phyloP scores from a whole-genome alignment of 2,113 vertebrate species.

The Oncorhynchus gorbuscha region DNA sequence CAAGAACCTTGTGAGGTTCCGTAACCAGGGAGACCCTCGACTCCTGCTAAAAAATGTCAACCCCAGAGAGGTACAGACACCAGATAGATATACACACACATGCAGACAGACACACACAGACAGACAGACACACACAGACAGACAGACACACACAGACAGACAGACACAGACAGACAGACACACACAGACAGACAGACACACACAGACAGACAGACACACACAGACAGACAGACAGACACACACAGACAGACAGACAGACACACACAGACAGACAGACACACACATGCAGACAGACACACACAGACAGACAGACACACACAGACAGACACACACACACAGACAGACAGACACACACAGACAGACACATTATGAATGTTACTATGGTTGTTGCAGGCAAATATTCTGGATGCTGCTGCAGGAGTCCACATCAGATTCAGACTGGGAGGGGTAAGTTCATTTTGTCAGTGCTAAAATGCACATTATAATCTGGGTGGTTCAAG shows the following conservation, averaged over 20 bases:
- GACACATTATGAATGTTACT: neutral
- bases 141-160: neutral
- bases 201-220: too few species aligned
- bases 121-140: constrained; percentile 51
- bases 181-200: too few species aligned
- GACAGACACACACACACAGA: neutral
- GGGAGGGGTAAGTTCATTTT: constrained; percentile 61
- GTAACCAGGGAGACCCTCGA: constrained; percentile 61
- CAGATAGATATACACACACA: neutral
- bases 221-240: too few species aligned
- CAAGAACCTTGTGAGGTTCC: constrained; percentile 61
- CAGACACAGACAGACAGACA: too few species aligned
- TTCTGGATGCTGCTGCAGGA: constrained; percentile 75
- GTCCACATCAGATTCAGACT: constrained; percentile 75
- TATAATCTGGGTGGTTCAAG: too few species aligned
- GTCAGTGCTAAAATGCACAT: too few species aligned
- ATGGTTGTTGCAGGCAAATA: constrained; percentile 61
- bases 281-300: neutral
- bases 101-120: constrained; percentile 45
- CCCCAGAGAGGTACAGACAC: constrained; percentile 67
- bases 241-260: too few species aligned
- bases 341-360: neutral
- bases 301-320: constrained; percentile 66
- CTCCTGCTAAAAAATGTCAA: constrained; percentile 66
- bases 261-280: neutral